phyloP scores from a whole-genome alignment of 23 tunicate genomes.

The Phallusia fumigata region DNA sequence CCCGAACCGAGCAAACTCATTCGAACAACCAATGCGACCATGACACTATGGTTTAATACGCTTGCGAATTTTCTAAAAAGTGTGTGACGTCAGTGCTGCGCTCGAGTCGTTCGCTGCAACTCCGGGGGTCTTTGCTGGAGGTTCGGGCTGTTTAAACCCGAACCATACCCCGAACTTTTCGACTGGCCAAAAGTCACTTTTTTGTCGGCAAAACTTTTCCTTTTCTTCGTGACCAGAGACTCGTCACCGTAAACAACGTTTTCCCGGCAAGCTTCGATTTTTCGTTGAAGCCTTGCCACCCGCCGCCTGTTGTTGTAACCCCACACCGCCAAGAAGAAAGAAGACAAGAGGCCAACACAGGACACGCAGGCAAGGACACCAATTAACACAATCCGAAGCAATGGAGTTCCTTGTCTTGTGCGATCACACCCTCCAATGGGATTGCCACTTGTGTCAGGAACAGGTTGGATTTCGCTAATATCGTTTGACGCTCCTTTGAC shows the following conservation, averaged over 20 bases:
- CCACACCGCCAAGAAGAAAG: conserved; percentile 1
- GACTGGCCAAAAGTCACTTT: neutral
- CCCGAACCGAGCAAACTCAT: too few relatives aligned
- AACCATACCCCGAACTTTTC: neutral
- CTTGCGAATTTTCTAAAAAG: too few relatives aligned
- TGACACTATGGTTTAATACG: too few relatives aligned
- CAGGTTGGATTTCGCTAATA: neutral
- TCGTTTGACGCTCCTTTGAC: neutral
- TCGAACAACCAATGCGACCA: too few relatives aligned
- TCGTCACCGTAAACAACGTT: neutral
- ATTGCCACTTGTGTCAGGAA: neutral
- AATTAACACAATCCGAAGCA: neutral
- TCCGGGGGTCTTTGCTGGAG: neutral
- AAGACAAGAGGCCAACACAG: neutral
- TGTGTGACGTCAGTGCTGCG: neutral
- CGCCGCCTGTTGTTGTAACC: neutral
- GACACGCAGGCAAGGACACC: neutral
- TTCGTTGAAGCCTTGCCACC: neutral
- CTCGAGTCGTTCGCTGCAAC: neutral
- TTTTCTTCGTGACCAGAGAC: neutral
- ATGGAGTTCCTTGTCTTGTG: neutral
- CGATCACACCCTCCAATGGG: neutral
- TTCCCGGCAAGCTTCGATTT: neutral
- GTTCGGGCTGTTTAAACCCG: neutral
- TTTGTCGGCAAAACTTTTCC: neutral